Evolutionary conservation across 1,140 invertebrate species (phyloP).

Genomic region (Palaemon carinicauda): DNA sequence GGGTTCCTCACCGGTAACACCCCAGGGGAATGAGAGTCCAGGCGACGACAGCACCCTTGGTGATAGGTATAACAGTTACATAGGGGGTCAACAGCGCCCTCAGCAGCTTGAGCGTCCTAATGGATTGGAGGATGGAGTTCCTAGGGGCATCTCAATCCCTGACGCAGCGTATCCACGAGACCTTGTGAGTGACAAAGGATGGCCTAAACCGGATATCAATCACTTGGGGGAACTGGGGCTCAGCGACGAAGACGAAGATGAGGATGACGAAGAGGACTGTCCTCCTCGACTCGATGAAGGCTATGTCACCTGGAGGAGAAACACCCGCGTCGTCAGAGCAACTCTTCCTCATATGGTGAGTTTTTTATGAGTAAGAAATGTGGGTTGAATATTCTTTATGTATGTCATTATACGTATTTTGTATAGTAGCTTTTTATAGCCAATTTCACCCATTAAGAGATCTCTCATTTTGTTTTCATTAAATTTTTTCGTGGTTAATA

Average conservation of each 20-base stretch:
- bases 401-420: too few relatives aligned
- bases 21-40: neutral
- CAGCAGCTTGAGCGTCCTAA: neutral
- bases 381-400: too few relatives aligned
- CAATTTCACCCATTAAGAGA: too few relatives aligned
- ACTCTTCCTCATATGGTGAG: constrained; percentile 29
- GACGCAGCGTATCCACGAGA: neutral
- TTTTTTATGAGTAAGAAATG: neutral
- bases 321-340: constrained; percentile 17
- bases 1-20: constrained; percentile 25
- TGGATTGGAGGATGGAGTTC: neutral
- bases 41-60: too few relatives aligned
- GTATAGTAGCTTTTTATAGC: too few relatives aligned
- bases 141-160: neutral
- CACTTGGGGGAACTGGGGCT: constrained; percentile 18
- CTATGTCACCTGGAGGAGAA: constrained; percentile 22
- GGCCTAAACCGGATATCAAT: neutral
- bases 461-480: too few relatives aligned
- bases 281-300: constrained; percentile 9
- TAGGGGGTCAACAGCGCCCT: neutral
- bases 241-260: constrained; percentile 15
- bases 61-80: neutral
- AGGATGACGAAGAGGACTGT: constrained; percentile 6
- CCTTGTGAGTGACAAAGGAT: neutral
- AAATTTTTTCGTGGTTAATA: too few relatives aligned